phyloP scores from a whole-genome alignment of 2,888 invertebrate genomes.

The Plebejus anna region DNA sequence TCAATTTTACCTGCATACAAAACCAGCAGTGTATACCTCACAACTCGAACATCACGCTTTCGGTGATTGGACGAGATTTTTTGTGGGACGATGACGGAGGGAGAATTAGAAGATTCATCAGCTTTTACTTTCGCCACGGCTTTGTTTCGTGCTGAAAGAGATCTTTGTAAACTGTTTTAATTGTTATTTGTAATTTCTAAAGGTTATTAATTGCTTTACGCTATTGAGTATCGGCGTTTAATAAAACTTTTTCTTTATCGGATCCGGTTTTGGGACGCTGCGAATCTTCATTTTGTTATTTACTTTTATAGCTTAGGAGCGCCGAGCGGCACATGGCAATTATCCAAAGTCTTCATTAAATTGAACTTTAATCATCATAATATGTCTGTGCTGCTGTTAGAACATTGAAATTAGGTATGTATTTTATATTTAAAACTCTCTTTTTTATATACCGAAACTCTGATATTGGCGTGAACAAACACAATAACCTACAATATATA shows the following conservation, averaged over 20 bases:
- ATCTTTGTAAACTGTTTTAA: conserved; percentile 29
- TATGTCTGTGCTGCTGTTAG: too few species aligned
- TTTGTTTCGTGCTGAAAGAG: conserved; percentile 27
- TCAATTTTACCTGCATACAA: background rate
- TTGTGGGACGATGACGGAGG: conserved; percentile 19
- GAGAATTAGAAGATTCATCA: conserved; percentile 26
- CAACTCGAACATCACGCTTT: background rate
- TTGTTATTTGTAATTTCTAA: conserved; percentile 28
- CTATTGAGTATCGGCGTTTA: conserved; percentile 21
- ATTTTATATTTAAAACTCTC: background rate
- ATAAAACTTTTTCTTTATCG: background rate
- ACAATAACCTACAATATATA: background rate
- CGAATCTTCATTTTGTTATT: background rate
- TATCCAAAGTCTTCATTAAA: too few species aligned
- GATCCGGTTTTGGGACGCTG: background rate
- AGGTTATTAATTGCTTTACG: conserved; percentile 26
- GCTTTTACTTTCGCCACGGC: conserved; percentile 27
- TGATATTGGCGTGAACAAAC: background rate
- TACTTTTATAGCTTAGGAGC: background rate
- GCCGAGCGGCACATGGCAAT: too few species aligned
- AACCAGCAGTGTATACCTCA: background rate
- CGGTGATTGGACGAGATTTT: conserved; percentile 12
- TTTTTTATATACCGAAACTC: background rate
- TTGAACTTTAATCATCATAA: too few species aligned
- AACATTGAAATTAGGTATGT: too few species aligned